phyloP scores from a whole-genome alignment of 1,140 invertebrate genomes.

The Zaprionus lachaisei region DNA sequence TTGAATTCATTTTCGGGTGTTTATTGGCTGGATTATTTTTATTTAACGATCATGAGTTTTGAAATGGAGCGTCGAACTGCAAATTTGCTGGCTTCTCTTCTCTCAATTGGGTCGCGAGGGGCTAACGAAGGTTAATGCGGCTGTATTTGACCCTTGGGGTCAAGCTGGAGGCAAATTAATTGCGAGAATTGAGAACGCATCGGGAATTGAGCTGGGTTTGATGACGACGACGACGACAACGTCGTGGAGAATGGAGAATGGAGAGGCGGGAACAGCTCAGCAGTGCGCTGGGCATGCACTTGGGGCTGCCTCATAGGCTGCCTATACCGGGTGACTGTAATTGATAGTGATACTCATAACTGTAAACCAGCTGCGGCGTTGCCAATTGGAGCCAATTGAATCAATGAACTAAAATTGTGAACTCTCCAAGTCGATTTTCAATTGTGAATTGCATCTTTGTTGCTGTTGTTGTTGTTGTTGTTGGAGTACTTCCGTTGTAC shows the following conservation, averaged over 20 bases:
- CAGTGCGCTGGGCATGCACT: background rate
- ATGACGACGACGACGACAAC: slow-evolving; percentile 5
- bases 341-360: slow-evolving; percentile 48
- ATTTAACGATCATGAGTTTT: slow-evolving; percentile 41
- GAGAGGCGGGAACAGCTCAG: background rate
- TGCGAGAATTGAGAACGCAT: slow-evolving; percentile 59
- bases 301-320: background rate
- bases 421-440: slow-evolving; percentile 47
- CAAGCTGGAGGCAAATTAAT: slow-evolving; percentile 79
- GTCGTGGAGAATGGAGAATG: background rate
- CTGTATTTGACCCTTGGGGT: slow-evolving; percentile 77
- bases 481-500: slow-evolving; percentile 52
- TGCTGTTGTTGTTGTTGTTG: slow-evolving; percentile 20
- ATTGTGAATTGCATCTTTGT: slow-evolving; percentile 26
- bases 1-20: background rate
- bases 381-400: slow-evolving; percentile 73
- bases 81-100: slow-evolving; percentile 36
- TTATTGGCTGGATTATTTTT: slow-evolving; percentile 29
- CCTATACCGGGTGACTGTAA: slow-evolving; percentile 46
- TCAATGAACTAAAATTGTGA: slow-evolving; percentile 62
- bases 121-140: slow-evolving; percentile 83
- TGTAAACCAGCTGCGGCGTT: slow-evolving; percentile 7
- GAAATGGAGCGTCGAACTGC: slow-evolving; percentile 46
- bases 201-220: slow-evolving; percentile 8
- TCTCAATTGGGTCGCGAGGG: slow-evolving; percentile 61